Conservation (phyloP, 2,888 invertebrate genomes). For the Lepetodrilus schrolli region DNA sequence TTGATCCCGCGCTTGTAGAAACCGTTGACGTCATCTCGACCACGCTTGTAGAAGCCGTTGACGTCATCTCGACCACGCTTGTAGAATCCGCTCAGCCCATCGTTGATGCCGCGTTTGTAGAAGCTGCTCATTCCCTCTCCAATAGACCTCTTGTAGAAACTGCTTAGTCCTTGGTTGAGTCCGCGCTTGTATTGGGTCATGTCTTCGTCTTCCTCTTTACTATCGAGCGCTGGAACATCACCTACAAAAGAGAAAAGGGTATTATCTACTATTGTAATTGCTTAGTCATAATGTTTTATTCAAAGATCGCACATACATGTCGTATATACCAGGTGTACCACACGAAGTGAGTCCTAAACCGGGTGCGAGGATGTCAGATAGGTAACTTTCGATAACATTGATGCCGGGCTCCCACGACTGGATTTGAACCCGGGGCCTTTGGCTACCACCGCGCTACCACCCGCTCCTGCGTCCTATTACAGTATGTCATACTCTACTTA, state of each 20-base stretch:
- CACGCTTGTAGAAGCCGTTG: slow-evolving; percentile 29
- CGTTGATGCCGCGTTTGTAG: slow-evolving; percentile 31
- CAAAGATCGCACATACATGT: no score
- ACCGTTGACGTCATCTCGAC: background rate
- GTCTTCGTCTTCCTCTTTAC: background rate
- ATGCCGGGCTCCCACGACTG: no score
- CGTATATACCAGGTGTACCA: no score
- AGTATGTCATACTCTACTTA: no score
- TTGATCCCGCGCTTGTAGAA: slow-evolving; percentile 31
- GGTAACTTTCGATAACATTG: no score
- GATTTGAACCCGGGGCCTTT: no score
- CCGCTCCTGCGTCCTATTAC: no score
- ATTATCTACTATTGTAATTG: background rate
- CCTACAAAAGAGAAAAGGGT: no score
- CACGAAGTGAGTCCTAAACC: no score
- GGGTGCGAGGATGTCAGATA: no score
- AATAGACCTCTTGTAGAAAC: slow-evolving; percentile 29
- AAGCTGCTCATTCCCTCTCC: background rate
- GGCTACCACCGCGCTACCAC: no score
- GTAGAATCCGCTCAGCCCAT: slow-evolving; percentile 28
- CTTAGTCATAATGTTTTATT: no score
- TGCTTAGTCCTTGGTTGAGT: background rate
- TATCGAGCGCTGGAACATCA: background rate
- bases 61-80: slow-evolving; percentile 14
- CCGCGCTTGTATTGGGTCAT: slow-evolving; percentile 33